A percentile compares a stretch with the other conserved stretches of the same genome.
Conservation (phyloP, 2,113 vertebrate genomes). For the Engystomops pustulosus region DNA sequence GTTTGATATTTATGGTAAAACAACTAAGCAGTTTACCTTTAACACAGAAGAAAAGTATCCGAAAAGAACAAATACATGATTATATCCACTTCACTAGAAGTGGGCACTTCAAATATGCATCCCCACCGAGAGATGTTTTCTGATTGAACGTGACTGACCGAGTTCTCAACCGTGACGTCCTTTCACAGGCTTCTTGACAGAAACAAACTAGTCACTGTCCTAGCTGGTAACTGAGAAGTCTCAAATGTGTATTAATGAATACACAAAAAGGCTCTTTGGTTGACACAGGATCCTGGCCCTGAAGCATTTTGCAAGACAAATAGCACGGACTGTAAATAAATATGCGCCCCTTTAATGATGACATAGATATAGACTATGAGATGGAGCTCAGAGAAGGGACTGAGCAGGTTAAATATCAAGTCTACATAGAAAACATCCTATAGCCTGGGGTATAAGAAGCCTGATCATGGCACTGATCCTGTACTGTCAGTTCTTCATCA, state of each 20-base stretch:
- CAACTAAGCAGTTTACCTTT: neutral
- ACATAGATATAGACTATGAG: neutral
- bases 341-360: conserved; percentile 24
- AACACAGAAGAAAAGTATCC: neutral
- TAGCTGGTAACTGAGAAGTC: conserved; percentile 24
- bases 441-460: too few relatives aligned
- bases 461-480: too few relatives aligned
- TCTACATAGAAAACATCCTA: neutral
- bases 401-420: neutral
- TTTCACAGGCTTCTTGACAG: conserved; percentile 32
- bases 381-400: neutral
- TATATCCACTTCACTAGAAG: neutral
- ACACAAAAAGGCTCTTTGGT: conserved; percentile 14
- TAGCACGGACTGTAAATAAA: conserved; percentile 15
- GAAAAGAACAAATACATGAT: neutral
- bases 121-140: neutral
- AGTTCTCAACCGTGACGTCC: conserved; percentile 26
- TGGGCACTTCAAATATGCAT: conserved; percentile 12
- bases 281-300: neutral
- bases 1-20: neutral
- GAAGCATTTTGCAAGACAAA: conserved; percentile 25
- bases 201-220: conserved; percentile 47
- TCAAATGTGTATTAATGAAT: conserved; percentile 41
- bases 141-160: conserved; percentile 29
- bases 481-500: too few relatives aligned